Conservation (phyloP, 1,140 invertebrate species). For the Leptinotarsa undecemlineata region DNA sequence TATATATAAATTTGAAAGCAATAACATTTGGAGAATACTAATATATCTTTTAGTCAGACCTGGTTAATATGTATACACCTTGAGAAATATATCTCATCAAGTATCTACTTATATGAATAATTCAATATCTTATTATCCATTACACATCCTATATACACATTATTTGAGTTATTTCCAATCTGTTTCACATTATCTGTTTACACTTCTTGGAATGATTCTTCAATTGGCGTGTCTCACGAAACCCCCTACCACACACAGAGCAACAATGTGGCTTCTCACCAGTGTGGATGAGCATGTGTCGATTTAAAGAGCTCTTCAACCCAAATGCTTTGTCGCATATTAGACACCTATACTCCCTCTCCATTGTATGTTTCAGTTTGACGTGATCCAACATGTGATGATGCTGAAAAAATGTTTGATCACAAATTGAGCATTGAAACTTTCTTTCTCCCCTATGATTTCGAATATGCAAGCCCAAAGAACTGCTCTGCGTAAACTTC, state of each 20-base stretch:
- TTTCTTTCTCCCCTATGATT: background rate
- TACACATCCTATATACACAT: too few relatives aligned
- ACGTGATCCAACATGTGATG: background rate
- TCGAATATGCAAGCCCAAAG: background rate
- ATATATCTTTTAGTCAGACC: too few relatives aligned
- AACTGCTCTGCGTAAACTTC: constrained; percentile 14
- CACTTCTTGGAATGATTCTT: background rate
- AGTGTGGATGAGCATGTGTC: background rate
- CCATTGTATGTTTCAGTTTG: background rate
- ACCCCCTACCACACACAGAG: background rate
- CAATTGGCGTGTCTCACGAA: background rate
- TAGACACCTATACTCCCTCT: background rate
- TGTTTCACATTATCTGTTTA: background rate
- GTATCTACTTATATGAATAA: too few relatives aligned
- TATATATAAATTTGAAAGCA: too few relatives aligned
- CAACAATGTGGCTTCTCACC: constrained; percentile 3
- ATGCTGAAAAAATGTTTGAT: background rate
- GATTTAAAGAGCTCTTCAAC: background rate
- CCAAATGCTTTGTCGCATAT: background rate
- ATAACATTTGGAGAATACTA: too few relatives aligned
- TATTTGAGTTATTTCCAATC: too few relatives aligned
- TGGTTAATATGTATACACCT: too few relatives aligned
- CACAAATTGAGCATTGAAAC: background rate
- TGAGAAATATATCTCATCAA: too few relatives aligned
- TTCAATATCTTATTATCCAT: too few relatives aligned